Conservation (phyloP, 2,888 invertebrate genomes). For the Caenorhabditis angaria region DNA sequence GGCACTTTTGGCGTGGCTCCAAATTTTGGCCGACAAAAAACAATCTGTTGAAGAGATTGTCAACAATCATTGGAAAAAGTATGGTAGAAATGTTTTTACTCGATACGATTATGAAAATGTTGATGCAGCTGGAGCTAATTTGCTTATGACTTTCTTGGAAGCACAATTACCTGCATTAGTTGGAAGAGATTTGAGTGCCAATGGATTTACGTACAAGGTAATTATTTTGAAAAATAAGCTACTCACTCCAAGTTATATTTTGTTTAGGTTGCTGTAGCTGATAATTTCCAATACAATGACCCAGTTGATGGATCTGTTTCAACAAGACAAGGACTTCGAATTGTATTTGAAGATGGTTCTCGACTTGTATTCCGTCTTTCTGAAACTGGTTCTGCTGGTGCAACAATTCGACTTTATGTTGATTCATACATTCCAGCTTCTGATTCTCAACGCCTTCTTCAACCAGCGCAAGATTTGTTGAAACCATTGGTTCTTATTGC, state of each 20-base stretch:
- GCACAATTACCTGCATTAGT: slow-evolving; percentile 76
- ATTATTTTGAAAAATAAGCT: too few relatives aligned
- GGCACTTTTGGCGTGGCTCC: slow-evolving; percentile 96
- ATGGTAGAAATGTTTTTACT: slow-evolving; percentile 95
- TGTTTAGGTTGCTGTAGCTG: slow-evolving; percentile 80
- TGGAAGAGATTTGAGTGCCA: slow-evolving; percentile 72
- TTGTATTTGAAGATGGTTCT: slow-evolving; percentile 93
- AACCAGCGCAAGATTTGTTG: slow-evolving; percentile 79
- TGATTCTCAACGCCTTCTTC: slow-evolving; percentile 75
- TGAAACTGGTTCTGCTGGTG: slow-evolving; percentile 97
- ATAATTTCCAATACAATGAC: slow-evolving; percentile 95
- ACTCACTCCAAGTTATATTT: not conserved
- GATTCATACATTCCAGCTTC: slow-evolving; percentile 85
- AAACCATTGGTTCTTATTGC: slow-evolving; percentile 89
- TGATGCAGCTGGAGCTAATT: slow-evolving; percentile 84
- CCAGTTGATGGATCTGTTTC: slow-evolving; percentile 91
- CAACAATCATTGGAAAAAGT: slow-evolving; percentile 86
- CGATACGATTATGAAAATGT: slow-evolving; percentile 98
- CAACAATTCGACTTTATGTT: slow-evolving; percentile 93
- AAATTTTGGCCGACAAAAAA: slow-evolving; percentile 82
- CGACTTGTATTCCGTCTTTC: slow-evolving; percentile 91
- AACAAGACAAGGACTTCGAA: slow-evolving; percentile 82
- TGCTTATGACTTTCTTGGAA: slow-evolving; percentile 88
- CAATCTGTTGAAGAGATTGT: slow-evolving; percentile 85
- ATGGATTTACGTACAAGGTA: slow-evolving; percentile 79